Conservation (phyloP, 2,797 vertebrate genomes). For the Pseudochaenichthys georgianus region DNA sequence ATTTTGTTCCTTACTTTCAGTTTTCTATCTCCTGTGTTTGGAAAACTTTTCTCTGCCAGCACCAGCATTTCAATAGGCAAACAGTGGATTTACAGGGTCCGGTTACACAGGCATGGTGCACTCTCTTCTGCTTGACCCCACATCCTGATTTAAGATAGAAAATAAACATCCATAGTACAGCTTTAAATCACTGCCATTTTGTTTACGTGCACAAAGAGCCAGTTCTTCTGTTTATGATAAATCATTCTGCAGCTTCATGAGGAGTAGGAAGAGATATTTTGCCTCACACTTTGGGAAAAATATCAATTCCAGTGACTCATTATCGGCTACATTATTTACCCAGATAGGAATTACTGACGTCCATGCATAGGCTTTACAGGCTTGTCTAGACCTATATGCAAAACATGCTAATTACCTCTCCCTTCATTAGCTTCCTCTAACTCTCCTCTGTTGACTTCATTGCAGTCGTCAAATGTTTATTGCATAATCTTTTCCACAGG, state of each 20-base stretch:
- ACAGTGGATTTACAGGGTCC: conserved; percentile 30
- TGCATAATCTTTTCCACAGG: conserved; percentile 19
- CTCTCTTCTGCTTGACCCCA: conserved; percentile 4
- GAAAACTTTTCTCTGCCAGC: no score
- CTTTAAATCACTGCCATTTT: conserved; percentile 37
- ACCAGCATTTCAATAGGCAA: neutral
- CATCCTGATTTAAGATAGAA: conserved; percentile 23
- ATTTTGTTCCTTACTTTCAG: no score
- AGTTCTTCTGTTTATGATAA: conserved; percentile 3
- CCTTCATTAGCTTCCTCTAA: neutral
- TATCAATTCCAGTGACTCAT: neutral
- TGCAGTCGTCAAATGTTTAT: conserved; percentile 7
- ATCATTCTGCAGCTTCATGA: neutral
- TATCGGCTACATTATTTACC: neutral
- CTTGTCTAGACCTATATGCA: conserved; percentile 19
- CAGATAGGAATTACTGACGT: neutral
- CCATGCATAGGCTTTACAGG: neutral
- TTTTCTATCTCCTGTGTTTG: no score
- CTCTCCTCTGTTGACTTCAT: neutral
- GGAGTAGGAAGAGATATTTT: neutral
- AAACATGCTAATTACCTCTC: conserved; percentile 8
- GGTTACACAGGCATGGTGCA: neutral
- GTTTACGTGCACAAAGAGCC: neutral
- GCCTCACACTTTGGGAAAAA: conserved; percentile 1
- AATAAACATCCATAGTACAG: neutral